A percentile compares a stretch with the other conserved stretches of the same genome.
These are phyloP conservation scores for Zaprionus obscuricornis DNA, from an alignment of 2,888 invertebrate genomes.

Conservation along the genomic window DNA sequence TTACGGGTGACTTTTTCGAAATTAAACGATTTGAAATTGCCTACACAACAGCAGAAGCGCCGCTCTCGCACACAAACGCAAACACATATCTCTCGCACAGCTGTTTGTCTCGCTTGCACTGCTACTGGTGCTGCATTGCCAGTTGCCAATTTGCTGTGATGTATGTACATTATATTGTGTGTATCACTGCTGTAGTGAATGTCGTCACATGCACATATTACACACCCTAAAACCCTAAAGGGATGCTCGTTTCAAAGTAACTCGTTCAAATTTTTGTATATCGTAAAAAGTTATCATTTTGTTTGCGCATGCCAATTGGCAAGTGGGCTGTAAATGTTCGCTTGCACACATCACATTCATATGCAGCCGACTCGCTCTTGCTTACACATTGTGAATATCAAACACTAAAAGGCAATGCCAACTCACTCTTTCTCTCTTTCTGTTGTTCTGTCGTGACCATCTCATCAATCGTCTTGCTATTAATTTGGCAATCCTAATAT, in stretches of 20 bases:
- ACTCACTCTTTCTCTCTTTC: conserved; percentile 5
- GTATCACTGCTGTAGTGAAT: not conserved
- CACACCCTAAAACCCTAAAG: not conserved
- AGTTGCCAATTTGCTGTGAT: conserved; percentile 45
- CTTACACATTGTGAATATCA: not conserved
- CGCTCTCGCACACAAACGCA: too few relatives aligned
- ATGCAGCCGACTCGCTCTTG: not conserved
- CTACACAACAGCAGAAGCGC: conserved; percentile 29
- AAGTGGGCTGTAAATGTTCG: conserved; percentile 32
- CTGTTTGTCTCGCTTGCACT: conserved; percentile 11
- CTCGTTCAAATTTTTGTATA: conserved; percentile 25
- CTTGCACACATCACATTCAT: conserved; percentile 38
- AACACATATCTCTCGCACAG: conserved; percentile 51
- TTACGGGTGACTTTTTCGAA: conserved; percentile 47
- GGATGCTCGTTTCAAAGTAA: conserved; percentile 3
- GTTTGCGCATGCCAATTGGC: conserved; percentile 47
- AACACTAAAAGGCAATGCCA: too few relatives aligned
- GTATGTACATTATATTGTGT: conserved; percentile 2
- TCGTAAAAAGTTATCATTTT: conserved; percentile 28
- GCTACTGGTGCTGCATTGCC: conserved; percentile 11
- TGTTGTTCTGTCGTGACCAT: conserved; percentile 1
- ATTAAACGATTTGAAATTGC: conserved; percentile 74
- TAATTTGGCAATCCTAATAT: conserved; percentile 78
- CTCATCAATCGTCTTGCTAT: conserved; percentile 76
- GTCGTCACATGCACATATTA: too few relatives aligned